Evolutionary conservation across 2,797 vertebrate genomes (phyloP).

Genomic region (Acipenser ruthenus): DNA sequence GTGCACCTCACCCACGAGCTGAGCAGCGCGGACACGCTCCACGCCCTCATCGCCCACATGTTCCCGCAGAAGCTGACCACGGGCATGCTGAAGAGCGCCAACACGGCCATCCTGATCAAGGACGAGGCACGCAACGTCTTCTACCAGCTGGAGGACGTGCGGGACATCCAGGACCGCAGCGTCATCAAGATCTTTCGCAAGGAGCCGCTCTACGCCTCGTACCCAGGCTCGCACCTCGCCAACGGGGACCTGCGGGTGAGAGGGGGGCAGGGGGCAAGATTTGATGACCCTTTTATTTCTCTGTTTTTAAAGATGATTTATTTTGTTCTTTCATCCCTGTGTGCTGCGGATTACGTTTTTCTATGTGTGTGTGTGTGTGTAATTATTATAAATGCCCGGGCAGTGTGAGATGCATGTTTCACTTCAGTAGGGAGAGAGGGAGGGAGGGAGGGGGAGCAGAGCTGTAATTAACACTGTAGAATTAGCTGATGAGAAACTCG

Average conservation of each 20-base stretch:
- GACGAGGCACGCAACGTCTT: conserved; percentile 95
- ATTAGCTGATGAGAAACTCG: no score
- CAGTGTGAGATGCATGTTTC: no score
- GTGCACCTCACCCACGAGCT: conserved; percentile 98
- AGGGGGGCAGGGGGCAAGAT: no score
- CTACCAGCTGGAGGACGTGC: conserved; percentile 93
- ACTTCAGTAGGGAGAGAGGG: no score
- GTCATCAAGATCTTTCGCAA: conserved; percentile 98
- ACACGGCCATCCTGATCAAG: conserved; percentile 97
- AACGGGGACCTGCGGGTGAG: conserved; percentile 94
- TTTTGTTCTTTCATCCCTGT: no score
- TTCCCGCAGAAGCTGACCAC: conserved; percentile 98
- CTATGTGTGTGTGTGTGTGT: no score
- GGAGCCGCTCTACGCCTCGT: conserved; percentile 92
- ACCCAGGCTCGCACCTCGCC: conserved; percentile 85
- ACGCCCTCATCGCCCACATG: conserved; percentile 97
- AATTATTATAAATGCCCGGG: no score
- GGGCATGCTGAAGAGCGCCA: conserved; percentile 95
- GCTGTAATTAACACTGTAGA: no score
- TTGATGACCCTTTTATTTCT: no score
- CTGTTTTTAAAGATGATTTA: no score
- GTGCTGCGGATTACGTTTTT: no score
- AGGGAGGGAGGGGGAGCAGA: no score
- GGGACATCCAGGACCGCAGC: conserved; percentile 95
- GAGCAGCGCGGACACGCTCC: conserved; percentile 94